These are phyloP conservation scores for Platyscapa corneri DNA, from an alignment of 1,140 invertebrate genomes.

Conservation along the genomic window DNA sequence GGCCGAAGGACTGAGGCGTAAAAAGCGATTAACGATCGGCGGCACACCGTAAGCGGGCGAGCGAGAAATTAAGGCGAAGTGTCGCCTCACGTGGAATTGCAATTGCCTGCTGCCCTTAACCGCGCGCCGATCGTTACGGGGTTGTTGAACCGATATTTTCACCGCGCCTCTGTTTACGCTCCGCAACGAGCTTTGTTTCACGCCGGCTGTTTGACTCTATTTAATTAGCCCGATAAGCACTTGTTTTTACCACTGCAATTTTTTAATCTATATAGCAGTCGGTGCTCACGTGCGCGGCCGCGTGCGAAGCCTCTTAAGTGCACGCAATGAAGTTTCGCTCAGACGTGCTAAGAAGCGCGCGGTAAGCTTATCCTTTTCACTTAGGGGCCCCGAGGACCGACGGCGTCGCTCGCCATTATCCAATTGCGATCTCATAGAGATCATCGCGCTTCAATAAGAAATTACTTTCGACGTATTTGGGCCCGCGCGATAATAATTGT, in stretches of 20 bases:
- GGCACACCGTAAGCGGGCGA: not conserved
- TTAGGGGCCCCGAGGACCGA: not conserved
- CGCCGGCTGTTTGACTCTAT: constrained; percentile 1
- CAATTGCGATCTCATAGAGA: not conserved
- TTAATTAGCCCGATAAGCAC: constrained; percentile 3
- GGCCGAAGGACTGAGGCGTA: not conserved
- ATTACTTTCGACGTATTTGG: not conserved
- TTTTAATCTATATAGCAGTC: not conserved
- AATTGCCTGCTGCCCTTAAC: constrained; percentile 18
- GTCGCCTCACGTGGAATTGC: not conserved
- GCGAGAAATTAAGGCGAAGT: constrained; percentile 20
- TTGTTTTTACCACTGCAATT: not conserved
- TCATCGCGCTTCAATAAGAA: not conserved
- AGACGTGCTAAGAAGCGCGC: not conserved
- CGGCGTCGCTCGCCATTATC: not conserved
- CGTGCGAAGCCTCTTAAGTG: not conserved
- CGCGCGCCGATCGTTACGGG: constrained; percentile 51
- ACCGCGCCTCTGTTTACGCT: not conserved
- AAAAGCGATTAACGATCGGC: not conserved
- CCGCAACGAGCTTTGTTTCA: not conserved
- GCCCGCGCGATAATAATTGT: no score
- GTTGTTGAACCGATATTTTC: constrained; percentile 53
- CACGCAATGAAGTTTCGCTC: not conserved
- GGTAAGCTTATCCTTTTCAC: no score
- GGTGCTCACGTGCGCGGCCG: not conserved